Percentiles rank a stretch among this genome's conserved stretches.
Conservation (phyloP, 2,888 invertebrate species). For the Esperia sulphurella region DNA sequence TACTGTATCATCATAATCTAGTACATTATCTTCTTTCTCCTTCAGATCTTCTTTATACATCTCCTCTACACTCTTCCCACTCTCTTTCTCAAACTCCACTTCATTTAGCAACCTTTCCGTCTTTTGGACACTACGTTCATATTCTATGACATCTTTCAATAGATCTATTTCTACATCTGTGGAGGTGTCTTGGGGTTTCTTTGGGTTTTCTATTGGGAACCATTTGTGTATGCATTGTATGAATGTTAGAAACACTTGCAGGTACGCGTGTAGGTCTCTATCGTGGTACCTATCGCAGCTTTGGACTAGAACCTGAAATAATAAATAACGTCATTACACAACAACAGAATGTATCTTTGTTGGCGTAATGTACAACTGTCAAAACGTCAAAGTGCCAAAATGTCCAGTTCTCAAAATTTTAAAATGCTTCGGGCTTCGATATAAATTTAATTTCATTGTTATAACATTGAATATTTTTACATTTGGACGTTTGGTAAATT, state of each 20-base stretch:
- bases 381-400: background rate
- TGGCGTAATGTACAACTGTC: too few species aligned
- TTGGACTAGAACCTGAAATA: conserved; percentile 76
- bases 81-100: conserved; percentile 56
- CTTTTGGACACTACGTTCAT: conserved; percentile 48
- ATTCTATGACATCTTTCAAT: conserved; percentile 54
- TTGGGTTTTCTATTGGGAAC: conserved; percentile 37
- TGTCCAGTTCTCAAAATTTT: too few species aligned
- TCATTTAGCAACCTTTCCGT: conserved; percentile 45
- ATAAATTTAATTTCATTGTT: too few species aligned
- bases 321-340: too few species aligned
- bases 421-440: too few species aligned
- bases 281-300: conserved; percentile 80
- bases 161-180: conserved; percentile 32
- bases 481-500: too few species aligned
- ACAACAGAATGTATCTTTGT: too few species aligned
- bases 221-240: conserved; percentile 80
- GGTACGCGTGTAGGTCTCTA: conserved; percentile 78
- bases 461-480: too few species aligned
- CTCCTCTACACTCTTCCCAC: conserved; percentile 63
- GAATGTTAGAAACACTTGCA: conserved; percentile 86
- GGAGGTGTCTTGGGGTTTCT: background rate
- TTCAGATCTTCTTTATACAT: conserved; percentile 72
- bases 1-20: conserved; percentile 57
- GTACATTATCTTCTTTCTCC: conserved; percentile 44